A percentile compares a stretch with the other conserved stretches of the same genome.
Conservation (phyloP, 2,797 vertebrate genomes). For the Avahi laniger region DNA sequence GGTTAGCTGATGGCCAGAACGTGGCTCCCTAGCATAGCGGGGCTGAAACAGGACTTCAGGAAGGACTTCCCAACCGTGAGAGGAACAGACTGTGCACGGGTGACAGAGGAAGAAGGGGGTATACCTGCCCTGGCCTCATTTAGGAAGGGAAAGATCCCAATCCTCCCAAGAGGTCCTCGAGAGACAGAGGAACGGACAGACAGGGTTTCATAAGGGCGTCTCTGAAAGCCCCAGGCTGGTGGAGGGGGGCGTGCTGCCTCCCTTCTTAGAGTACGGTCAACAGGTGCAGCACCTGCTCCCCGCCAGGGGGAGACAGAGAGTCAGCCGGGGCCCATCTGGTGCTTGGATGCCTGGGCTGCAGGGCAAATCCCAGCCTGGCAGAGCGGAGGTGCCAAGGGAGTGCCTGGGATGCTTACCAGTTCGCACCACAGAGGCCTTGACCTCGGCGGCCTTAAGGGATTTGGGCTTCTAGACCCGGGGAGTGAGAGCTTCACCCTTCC, state of each 20-base stretch:
- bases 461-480: background rate
- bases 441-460: background rate
- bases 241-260: no score
- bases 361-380: slow-evolving; percentile 59
- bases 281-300: background rate
- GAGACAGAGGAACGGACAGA: background rate
- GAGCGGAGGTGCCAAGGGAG: background rate
- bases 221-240: background rate
- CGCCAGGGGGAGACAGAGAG: slow-evolving; percentile 65
- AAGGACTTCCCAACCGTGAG: background rate
- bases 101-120: background rate
- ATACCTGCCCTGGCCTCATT: background rate
- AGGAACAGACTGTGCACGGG: background rate
- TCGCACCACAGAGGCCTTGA: slow-evolving; percentile 43
- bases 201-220: background rate
- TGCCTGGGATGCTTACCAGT: slow-evolving; percentile 24
- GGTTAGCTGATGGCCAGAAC: background rate
- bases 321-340: background rate
- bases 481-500: background rate
- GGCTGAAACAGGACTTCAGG: background rate
- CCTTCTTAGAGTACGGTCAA: background rate
- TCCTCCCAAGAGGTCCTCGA: background rate
- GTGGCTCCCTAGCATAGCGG: background rate
- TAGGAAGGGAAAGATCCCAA: background rate
- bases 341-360: slow-evolving; percentile 22